These are phyloP conservation scores for Psophia crepitans DNA, from an alignment of 2,113 vertebrate genomes.

Conservation along the genomic window DNA sequence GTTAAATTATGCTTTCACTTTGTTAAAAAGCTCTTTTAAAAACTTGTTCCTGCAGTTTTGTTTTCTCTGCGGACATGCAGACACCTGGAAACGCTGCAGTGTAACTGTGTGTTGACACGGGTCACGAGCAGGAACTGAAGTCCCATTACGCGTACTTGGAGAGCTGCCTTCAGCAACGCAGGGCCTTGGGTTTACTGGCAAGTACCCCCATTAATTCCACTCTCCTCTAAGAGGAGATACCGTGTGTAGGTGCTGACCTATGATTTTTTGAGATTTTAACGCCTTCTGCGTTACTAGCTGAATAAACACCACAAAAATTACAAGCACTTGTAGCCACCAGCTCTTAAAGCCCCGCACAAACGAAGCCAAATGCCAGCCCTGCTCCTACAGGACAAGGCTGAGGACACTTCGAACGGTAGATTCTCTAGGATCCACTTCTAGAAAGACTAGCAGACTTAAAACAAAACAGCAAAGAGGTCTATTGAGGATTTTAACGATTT, in stretches of 20 bases:
- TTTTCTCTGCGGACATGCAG: background rate
- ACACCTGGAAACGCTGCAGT: background rate
- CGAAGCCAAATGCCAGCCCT: background rate
- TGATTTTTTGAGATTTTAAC: background rate
- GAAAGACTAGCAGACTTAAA: background rate
- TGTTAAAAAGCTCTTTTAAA: background rate
- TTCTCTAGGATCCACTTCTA: background rate
- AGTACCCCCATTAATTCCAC: background rate
- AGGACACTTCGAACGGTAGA: background rate
- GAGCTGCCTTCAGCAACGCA: background rate
- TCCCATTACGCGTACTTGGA: background rate
- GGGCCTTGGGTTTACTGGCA: background rate
- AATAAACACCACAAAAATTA: background rate
- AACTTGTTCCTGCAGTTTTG: background rate
- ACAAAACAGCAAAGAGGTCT: background rate
- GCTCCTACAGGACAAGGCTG: background rate
- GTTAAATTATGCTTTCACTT: background rate
- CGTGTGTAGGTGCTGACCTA: background rate
- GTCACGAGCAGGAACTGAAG: background rate
- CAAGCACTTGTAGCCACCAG: background rate
- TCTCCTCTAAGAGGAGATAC: background rate
- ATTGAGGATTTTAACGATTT: no score
- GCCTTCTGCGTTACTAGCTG: background rate
- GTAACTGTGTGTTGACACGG: rapidly evolving
- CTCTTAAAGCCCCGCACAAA: background rate